Conservation (phyloP, 2,797 vertebrate species). For the Tinamus major region DNA sequence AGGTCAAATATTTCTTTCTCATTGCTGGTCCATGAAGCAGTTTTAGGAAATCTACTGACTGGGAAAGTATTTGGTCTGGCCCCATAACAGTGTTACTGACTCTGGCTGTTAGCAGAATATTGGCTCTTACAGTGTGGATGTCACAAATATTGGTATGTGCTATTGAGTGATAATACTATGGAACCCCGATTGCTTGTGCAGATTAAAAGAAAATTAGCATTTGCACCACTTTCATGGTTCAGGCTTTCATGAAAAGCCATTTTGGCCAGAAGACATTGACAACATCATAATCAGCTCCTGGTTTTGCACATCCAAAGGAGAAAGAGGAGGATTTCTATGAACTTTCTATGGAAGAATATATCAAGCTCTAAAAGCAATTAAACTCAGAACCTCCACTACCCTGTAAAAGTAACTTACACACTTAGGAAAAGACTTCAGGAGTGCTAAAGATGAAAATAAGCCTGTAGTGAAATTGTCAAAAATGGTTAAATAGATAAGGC, state of each 20-base stretch:
- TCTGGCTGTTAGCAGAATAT: slow-evolving; percentile 32
- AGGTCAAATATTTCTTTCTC: slow-evolving; percentile 31
- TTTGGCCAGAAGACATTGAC: not conserved
- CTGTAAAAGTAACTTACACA: not conserved
- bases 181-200: slow-evolving; percentile 18
- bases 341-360: not conserved
- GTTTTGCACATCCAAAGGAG: not conserved
- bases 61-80: slow-evolving; percentile 49
- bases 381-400: not conserved
- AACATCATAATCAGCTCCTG: not conserved
- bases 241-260: not conserved
- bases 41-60: slow-evolving; percentile 47
- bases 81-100: slow-evolving; percentile 18
- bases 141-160: slow-evolving; percentile 7
- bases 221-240: not conserved
- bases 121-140: slow-evolving; percentile 3
- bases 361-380: not conserved
- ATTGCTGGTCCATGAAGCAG: slow-evolving; percentile 11
- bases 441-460: not conserved
- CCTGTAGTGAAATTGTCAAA: not conserved
- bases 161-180: not conserved
- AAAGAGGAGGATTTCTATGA: not conserved
- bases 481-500: not conserved
- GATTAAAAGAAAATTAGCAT: slow-evolving; percentile 39
- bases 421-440: not conserved